Percentiles rank a stretch among this genome's conserved stretches.
phyloP scores from a whole-genome alignment of 2,888 invertebrate species.

The Acleris literana region DNA sequence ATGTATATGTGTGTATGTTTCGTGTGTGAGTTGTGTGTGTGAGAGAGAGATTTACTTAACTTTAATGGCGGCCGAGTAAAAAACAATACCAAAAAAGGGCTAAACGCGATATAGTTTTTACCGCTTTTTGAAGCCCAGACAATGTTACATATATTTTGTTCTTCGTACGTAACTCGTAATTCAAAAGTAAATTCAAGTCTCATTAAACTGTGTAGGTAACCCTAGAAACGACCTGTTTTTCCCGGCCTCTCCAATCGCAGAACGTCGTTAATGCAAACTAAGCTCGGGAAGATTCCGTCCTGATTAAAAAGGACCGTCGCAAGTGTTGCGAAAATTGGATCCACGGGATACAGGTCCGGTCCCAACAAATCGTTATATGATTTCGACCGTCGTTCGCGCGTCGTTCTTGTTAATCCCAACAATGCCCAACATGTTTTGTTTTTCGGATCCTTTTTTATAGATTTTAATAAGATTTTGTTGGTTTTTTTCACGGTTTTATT shows the following conservation, averaged over 20 bases:
- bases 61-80: no score
- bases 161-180: no score
- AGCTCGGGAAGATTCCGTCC: constrained; percentile 49
- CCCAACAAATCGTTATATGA: constrained; percentile 57
- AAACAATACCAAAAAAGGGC: no score
- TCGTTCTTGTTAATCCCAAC: constrained; percentile 37
- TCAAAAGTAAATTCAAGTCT: no score
- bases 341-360: constrained; percentile 50
- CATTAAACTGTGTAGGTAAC: not conserved
- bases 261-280: constrained; percentile 56
- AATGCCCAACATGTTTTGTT: constrained; percentile 34
- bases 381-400: constrained; percentile 40
- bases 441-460: constrained; percentile 17
- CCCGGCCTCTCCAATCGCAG: constrained; percentile 28
- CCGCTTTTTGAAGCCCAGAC: no score
- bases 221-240: not conserved
- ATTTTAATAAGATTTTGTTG: constrained; percentile 15
- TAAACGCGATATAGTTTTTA: no score
- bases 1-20: no score
- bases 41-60: no score
- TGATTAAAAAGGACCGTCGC: constrained; percentile 57
- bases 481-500: not conserved
- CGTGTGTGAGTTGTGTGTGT: no score
- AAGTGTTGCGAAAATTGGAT: constrained; percentile 57
- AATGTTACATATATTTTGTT: no score